Percentiles rank a stretch among this genome's conserved stretches.
These are phyloP conservation scores for Pelmatolapia mariae DNA, from an alignment of 2,113 vertebrate genomes.

Conservation along the genomic window DNA sequence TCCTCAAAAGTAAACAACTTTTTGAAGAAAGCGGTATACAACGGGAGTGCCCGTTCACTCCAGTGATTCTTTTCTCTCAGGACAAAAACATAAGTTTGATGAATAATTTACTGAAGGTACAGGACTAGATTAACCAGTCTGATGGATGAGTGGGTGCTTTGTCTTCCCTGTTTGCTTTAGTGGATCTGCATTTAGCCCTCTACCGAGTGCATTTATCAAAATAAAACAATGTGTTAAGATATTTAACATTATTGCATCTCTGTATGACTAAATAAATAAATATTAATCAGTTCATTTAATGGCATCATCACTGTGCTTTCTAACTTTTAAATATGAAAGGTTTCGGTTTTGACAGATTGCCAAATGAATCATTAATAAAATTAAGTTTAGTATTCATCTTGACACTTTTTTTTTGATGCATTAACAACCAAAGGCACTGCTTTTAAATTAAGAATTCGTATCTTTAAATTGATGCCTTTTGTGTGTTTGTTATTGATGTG, in stretches of 20 bases:
- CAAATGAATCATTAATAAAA: background rate
- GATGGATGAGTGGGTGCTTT: constrained; percentile 14
- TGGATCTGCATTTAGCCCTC: background rate
- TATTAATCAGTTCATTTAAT: background rate
- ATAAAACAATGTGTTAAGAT: background rate
- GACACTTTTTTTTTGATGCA: background rate
- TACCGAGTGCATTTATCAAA: background rate
- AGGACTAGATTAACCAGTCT: constrained; percentile 7
- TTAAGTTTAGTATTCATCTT: background rate
- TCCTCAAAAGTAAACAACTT: background rate
- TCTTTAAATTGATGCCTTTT: background rate
- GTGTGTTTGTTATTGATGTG: background rate
- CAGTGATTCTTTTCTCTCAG: background rate
- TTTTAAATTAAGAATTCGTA: background rate
- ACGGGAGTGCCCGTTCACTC: background rate
- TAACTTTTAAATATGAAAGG: background rate
- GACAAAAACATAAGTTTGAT: constrained; percentile 33
- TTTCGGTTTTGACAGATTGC: background rate
- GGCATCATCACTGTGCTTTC: background rate
- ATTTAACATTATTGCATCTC: background rate
- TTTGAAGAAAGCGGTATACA: background rate
- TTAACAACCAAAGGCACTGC: background rate
- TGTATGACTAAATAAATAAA: background rate
- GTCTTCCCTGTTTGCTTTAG: constrained; percentile 17
- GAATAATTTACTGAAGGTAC: constrained; percentile 31